phyloP scores from a whole-genome alignment of 1,140 invertebrate genomes.

The Bactericera cockerelli region DNA sequence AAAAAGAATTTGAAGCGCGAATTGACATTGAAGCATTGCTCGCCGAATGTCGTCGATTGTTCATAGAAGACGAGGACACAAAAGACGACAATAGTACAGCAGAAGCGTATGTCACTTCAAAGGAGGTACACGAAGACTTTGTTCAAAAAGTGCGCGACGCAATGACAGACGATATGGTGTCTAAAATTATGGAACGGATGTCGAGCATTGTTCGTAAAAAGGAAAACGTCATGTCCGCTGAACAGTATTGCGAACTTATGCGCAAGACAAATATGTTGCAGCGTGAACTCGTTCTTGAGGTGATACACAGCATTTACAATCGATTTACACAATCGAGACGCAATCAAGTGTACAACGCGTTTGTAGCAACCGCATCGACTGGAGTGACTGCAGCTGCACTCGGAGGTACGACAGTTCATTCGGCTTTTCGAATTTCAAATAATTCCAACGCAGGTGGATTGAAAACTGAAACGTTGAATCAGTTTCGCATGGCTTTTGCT shows the following conservation, averaged over 20 bases:
- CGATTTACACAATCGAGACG: constrained; percentile 4
- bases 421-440: constrained; percentile 14
- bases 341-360: constrained; percentile 12
- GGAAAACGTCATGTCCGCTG: constrained; percentile 9
- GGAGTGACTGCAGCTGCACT: constrained; percentile 10
- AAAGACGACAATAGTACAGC: too few species aligned
- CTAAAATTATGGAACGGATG: too few species aligned
- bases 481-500: constrained; percentile 9
- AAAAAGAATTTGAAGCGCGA: too few species aligned
- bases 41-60: too few species aligned
- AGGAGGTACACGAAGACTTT: too few species aligned
- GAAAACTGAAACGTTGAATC: constrained; percentile 9
- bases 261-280: constrained; percentile 12
- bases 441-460: constrained; percentile 1
- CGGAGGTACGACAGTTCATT: constrained; percentile 15
- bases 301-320: constrained; percentile 12
- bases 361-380: constrained; percentile 13
- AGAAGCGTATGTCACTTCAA: too few species aligned
- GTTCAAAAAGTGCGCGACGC: too few species aligned
- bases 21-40: too few species aligned
- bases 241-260: constrained; percentile 12
- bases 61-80: too few species aligned
- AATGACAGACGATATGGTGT: too few species aligned
- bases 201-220: constrained; percentile 8
- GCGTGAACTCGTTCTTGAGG: constrained; percentile 13